These are phyloP conservation scores for Chloroclystis v-ata DNA, from an alignment of 2,888 invertebrate genomes.

Conservation along the genomic window DNA sequence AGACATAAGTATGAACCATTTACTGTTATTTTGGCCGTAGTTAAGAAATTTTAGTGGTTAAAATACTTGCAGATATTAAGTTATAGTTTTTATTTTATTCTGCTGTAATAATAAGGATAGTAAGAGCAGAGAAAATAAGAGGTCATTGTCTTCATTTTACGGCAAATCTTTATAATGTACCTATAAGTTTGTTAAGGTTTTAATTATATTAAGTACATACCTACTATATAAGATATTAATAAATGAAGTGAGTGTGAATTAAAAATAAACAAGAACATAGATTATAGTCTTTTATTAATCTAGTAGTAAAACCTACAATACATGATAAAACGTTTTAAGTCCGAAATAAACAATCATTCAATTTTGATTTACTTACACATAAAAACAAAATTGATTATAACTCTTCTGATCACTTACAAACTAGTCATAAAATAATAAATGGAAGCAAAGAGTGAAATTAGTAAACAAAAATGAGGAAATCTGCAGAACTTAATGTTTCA, in stretches of 20 bases:
- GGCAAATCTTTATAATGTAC: no score
- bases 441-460: constrained; percentile 52
- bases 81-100: no score
- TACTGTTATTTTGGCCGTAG: no score
- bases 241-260: neutral
- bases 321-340: constrained; percentile 62
- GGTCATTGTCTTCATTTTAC: no score
- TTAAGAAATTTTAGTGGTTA: no score
- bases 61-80: no score
- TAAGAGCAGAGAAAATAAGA: no score
- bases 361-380: constrained; percentile 56
- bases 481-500: constrained; percentile 17
- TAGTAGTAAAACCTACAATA: constrained; percentile 59
- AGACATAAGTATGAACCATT: no score
- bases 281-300: constrained; percentile 52
- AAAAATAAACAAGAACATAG: constrained; percentile 28
- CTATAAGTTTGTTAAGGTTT: no score
- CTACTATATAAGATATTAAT: neutral
- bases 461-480: constrained; percentile 47
- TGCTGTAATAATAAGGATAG: no score
- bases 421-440: constrained; percentile 59
- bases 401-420: constrained; percentile 53
- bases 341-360: constrained; percentile 71
- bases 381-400: constrained; percentile 62
- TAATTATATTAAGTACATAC: neutral